Conservation (phyloP, 2,113 vertebrate species). For the Lepisosteus oculatus region DNA sequence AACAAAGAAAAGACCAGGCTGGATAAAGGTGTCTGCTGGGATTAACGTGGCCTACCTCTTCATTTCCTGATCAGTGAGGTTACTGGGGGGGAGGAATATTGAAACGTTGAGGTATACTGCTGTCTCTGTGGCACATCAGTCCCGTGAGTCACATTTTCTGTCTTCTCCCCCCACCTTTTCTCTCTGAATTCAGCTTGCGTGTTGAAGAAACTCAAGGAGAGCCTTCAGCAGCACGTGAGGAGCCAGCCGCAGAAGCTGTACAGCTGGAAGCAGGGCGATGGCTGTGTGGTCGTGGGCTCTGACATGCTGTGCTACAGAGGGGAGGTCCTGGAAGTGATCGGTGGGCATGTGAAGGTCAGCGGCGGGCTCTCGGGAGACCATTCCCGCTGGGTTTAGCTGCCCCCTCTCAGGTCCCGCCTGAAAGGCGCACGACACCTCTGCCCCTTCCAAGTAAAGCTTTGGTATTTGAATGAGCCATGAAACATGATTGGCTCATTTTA, state of each 20-base stretch:
- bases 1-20: too few species aligned
- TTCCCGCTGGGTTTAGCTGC: too few species aligned
- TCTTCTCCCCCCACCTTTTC: background rate
- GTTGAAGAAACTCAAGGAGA: constrained; percentile 64
- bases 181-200: constrained; percentile 58
- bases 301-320: constrained; percentile 87
- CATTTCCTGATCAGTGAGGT: too few species aligned
- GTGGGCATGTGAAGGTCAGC: constrained; percentile 70
- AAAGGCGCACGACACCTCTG: too few species aligned
- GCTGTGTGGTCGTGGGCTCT: constrained; percentile 81
- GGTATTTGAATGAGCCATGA: too few species aligned
- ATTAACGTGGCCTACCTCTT: too few species aligned
- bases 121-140: background rate
- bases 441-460: background rate
- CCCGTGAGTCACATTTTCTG: background rate
- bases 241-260: constrained; percentile 77
- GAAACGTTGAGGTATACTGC: too few species aligned
- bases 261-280: constrained; percentile 78
- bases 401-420: too few species aligned
- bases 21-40: too few species aligned
- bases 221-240: constrained; percentile 76
- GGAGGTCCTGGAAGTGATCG: constrained; percentile 68
- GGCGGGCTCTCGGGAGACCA: background rate
- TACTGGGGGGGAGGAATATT: too few species aligned
- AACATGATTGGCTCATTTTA: too few species aligned